phyloP scores from a whole-genome alignment of 2,888 invertebrate species.

The Drosophila nr. medialis region DNA sequence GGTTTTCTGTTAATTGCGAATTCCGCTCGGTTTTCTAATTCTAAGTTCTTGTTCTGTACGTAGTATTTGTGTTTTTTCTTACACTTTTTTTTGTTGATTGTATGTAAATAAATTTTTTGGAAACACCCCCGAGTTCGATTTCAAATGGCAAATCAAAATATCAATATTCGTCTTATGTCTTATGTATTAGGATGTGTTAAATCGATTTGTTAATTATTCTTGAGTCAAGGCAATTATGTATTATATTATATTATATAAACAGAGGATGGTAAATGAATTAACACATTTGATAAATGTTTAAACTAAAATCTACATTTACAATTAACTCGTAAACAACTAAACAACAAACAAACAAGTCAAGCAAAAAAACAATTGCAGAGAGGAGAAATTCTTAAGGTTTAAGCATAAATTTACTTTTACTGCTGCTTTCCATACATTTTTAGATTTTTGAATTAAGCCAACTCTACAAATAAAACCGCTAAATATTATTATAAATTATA shows the following conservation, averaged over 20 bases:
- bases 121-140: conserved; percentile 36
- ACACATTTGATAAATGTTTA: conserved; percentile 41
- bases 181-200: conserved; percentile 49
- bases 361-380: conserved; percentile 28
- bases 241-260: conserved; percentile 63
- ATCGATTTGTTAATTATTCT: conserved; percentile 58
- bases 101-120: conserved; percentile 63
- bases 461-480: conserved; percentile 49
- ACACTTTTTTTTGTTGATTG: conserved; percentile 57
- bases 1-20: conserved; percentile 61
- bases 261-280: conserved; percentile 34
- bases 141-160: conserved; percentile 59
- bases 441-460: conserved; percentile 71
- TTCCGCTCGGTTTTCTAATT: conserved; percentile 68
- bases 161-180: conserved; percentile 57
- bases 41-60: conserved; percentile 61
- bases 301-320: conserved; percentile 33
- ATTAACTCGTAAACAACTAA: conserved; percentile 26
- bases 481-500: conserved; percentile 54
- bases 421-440: conserved; percentile 77
- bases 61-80: conserved; percentile 42
- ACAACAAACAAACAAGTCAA: conserved; percentile 28
- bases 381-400: conserved; percentile 58
- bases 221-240: conserved; percentile 72
- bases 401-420: conserved; percentile 71